Base-by-base conservation (phyloP, 2,888 invertebrate species). In the Theretra japonica region DNA sequence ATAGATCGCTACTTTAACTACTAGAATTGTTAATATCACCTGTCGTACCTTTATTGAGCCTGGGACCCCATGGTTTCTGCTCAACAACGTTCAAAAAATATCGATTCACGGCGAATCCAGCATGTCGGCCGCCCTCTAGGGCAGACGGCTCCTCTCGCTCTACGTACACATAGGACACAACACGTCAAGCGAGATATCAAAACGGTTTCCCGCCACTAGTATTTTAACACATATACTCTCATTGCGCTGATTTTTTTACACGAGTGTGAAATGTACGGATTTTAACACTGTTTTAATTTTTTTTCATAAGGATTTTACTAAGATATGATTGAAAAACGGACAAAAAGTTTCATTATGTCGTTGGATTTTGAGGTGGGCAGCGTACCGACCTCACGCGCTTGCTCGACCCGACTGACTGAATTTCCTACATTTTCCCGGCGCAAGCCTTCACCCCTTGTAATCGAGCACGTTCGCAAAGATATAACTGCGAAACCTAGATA, bases 131-230 rank as follows among this genome's bases (percentile, higher is more conserved):
- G 92, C 92, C 93, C 93, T 92, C 90, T 89, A 88, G 92, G 91
- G 92, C 92, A 91, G 92, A 91, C 93, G 87, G 92, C 88, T 90
- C 88, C 89, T 90, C 92, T 88, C 92, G 86, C 90, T 92, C 92
- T 93, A 92, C 84, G 88, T 89, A 92, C 92, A 94, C 93, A 93
- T 92, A 94, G 89, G 87, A 92, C 92, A 93, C 93, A 90, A 92
- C 94, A 94, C 93, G 94, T 92, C 94, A 93, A 89, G 90, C 90
- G 89, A 92, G 93, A 92, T 93, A 93, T 92, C 90, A 91, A 89
- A 93, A 92, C 91, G 88, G 91, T 94, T 94, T 94, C 94, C 94
- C 94, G 94, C 94, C 94, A 94, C 94, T 92, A 90, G 87, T 91
- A 90, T 90, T 92, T 90, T 82, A 88, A 82, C 90, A 91, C 91